These are phyloP conservation scores for Gallirallus australis DNA, from an alignment of 2,797 vertebrate genomes.

Conservation along the genomic window DNA sequence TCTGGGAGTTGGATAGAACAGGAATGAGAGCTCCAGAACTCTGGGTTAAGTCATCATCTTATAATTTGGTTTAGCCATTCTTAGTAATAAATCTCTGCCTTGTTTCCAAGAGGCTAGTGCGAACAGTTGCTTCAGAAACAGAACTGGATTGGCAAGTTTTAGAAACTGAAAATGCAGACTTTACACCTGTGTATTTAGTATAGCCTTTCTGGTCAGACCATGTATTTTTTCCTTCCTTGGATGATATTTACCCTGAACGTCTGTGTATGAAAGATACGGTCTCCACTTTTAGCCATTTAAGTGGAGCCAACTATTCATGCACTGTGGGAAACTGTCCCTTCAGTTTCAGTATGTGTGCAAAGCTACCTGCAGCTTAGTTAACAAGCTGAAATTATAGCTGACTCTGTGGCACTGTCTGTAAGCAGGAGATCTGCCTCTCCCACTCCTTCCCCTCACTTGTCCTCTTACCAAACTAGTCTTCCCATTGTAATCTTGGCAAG, in stretches of 20 bases:
- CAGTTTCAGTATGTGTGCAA: background rate
- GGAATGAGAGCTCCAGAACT: background rate
- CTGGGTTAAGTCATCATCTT: background rate
- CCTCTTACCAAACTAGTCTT: background rate
- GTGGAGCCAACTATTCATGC: background rate
- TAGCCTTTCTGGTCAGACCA: background rate
- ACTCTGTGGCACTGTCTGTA: background rate
- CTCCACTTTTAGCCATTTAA: background rate
- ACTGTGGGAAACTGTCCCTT: background rate
- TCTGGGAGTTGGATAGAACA: background rate
- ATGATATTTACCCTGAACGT: background rate
- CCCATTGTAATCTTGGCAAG: background rate
- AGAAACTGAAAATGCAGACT: background rate
- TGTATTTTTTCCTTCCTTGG: background rate
- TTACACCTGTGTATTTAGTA: background rate
- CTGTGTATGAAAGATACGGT: background rate
- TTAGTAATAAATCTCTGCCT: background rate
- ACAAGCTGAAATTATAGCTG: background rate
- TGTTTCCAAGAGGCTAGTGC: background rate
- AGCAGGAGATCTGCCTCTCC: background rate
- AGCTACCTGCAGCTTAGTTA: background rate
- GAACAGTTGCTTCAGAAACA: background rate
- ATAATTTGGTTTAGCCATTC: background rate
- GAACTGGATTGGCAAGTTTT: background rate
- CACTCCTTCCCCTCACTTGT: background rate